Evolutionary conservation across 2,888 invertebrate species (phyloP), one percentile per base, ranked within the genome.

Genomic region (Hydrotaea cyrtoneurina): DNA sequence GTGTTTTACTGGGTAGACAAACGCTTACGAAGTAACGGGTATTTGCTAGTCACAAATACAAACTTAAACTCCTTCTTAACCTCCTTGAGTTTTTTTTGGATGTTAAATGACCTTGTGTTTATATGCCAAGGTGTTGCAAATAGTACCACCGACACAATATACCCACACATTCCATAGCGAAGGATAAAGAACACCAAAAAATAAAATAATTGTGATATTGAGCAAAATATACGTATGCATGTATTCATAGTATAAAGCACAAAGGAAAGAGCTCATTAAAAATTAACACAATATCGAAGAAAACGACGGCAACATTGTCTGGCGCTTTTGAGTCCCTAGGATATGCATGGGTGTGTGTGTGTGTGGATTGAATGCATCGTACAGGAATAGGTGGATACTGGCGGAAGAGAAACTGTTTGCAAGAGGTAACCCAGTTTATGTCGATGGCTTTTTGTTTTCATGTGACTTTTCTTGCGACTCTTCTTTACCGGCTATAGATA

Each of bases 221-320:
- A 50, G n/a, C 15, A 50, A n/a, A 50, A n/a, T 50, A 50, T 4
- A 50, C n/a, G 5, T 50, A 50, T 50, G 13, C n/a, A 50, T 50
- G n/a, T 50, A n/a, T 50, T 50, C n/a, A 39, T 46, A 50, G 62
- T 39, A 19, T 31, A 69, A 69, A n/a, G 17, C 39, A 78, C 80
- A 78, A 77, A 82, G 79, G 55, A 77, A 23, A 17, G 23, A 64
- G 76, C 86, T 86, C 83, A 86, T 86, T 86, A 83, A 83, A 86
- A 86, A 86, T 86, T 83, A 86, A 86, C 80, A 86, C 80, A 78
- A 80, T 72, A 76, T 83, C 79, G 66, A 69, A 19, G 19, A 57
- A 73, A 77, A 66, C 66, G 79, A 46, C 53, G 64, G 72, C 75
- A 79, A 55, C 55, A 59, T 15, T 57, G 55, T 69, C 64, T 53